Conservation (phyloP, 2,888 invertebrate species). For the Cremastinae sp. region DNA sequence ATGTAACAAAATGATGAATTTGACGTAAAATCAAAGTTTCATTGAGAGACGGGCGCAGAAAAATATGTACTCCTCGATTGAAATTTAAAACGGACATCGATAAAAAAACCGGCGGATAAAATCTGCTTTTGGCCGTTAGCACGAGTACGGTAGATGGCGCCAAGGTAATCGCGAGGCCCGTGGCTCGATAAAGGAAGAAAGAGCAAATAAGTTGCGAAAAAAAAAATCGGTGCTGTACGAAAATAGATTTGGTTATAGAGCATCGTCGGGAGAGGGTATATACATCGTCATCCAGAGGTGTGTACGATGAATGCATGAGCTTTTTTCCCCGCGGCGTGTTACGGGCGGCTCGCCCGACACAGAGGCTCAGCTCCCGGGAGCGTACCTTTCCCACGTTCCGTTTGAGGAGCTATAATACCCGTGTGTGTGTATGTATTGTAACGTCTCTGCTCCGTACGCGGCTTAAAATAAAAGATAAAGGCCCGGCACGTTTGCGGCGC, state of each 20-base stretch:
- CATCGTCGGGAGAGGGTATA: slow-evolving; percentile 1
- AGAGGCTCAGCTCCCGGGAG: slow-evolving; percentile 23
- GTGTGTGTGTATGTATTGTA: too few species aligned
- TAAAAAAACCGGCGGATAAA: too few species aligned
- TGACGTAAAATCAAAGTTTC: too few species aligned
- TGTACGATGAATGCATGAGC: slow-evolving; percentile 43
- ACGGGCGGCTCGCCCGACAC: slow-evolving; percentile 22
- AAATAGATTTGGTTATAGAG: slow-evolving; percentile 55
- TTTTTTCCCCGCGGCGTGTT: slow-evolving; percentile 17
- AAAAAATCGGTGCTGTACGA: slow-evolving; percentile 43
- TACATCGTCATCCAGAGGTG: slow-evolving; percentile 35
- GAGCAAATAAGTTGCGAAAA: slow-evolving; percentile 48
- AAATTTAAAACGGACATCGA: too few species aligned
- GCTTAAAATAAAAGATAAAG: background rate
- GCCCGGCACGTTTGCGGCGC: background rate
- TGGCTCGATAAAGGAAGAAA: slow-evolving; percentile 54
- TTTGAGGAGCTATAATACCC: slow-evolving; percentile 1
- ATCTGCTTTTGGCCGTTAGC: too few species aligned
- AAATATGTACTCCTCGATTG: too few species aligned
- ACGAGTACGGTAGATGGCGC: background rate
- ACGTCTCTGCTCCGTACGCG: background rate
- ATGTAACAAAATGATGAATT: too few species aligned
- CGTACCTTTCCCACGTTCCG: slow-evolving; percentile 42
- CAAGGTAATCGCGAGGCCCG: slow-evolving; percentile 50
- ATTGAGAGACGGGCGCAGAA: too few species aligned